A percentile compares a stretch with the other conserved stretches of the same genome.
Evolutionary conservation across 2,797 vertebrate species (phyloP).

Genomic region (Falco berigora): DNA sequence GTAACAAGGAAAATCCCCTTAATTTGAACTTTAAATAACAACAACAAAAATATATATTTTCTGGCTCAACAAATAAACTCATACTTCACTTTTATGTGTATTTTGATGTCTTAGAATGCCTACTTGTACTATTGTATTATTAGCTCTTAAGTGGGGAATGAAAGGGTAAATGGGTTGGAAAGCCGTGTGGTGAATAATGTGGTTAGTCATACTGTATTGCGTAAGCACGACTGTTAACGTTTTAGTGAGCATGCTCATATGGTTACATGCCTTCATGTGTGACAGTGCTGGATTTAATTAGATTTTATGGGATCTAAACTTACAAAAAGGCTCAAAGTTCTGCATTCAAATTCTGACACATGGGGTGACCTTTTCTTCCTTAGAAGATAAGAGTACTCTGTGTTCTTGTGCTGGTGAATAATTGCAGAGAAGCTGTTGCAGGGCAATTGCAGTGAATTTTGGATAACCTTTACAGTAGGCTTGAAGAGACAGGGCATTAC

Average conservation of each 20-base stretch:
- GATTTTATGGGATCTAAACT: constrained; percentile 57
- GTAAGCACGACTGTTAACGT: background rate
- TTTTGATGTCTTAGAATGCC: background rate
- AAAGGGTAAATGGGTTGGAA: constrained; percentile 43
- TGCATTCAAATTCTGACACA: constrained; percentile 26
- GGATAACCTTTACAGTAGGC: constrained; percentile 48
- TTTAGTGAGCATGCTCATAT: constrained; percentile 10
- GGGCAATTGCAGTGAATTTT: constrained; percentile 44
- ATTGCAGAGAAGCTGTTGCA: constrained; percentile 35
- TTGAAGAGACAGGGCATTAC: constrained; percentile 22
- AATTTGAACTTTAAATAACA: background rate
- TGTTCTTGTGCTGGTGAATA: constrained; percentile 54
- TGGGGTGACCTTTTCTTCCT: constrained; percentile 39
- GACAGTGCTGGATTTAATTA: constrained; percentile 58
- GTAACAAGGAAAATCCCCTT: background rate
- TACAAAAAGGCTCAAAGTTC: constrained; percentile 49
- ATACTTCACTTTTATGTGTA: background rate
- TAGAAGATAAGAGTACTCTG: constrained; percentile 40
- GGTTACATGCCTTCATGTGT: constrained; percentile 11
- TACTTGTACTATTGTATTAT: background rate
- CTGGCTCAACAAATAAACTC: background rate
- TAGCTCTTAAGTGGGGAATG: constrained; percentile 32
- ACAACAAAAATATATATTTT: background rate
- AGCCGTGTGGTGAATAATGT: background rate
- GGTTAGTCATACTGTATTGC: constrained; percentile 20